Evolutionary conservation across 2,113 vertebrate genomes (phyloP).

Genomic region (Erythrolamprus reginae): DNA sequence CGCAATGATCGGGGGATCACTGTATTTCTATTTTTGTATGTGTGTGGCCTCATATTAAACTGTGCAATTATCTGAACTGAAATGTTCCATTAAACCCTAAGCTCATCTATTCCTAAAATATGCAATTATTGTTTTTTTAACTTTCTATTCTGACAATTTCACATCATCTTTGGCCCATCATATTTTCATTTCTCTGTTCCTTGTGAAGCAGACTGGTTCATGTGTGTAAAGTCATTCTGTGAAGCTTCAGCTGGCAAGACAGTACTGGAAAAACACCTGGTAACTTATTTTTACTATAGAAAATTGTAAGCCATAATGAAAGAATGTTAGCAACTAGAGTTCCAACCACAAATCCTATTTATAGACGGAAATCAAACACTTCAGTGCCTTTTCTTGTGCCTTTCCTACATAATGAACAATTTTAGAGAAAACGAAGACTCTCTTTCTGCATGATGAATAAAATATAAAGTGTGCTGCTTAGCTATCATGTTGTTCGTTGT

Average conservation of each 20-base stretch:
- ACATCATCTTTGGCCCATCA: not conserved
- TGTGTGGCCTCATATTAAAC: too few species aligned
- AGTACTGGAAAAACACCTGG: not conserved
- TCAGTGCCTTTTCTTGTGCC: not conserved
- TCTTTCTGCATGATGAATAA: not conserved
- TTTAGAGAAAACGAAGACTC: not conserved
- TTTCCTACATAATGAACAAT: not conserved
- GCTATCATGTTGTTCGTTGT: not conserved
- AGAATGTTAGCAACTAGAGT: not conserved
- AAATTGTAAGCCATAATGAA: not conserved
- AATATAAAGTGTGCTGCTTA: not conserved
- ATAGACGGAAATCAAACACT: not conserved
- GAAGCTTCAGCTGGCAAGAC: not conserved
- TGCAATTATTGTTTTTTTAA: not conserved
- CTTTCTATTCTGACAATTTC: not conserved
- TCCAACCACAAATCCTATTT: not conserved
- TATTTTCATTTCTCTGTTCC: not conserved
- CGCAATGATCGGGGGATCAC: too few species aligned
- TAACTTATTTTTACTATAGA: not conserved
- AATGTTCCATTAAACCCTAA: not conserved
- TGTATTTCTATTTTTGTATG: too few species aligned
- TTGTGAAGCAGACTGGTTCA: not conserved
- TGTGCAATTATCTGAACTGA: too few species aligned
- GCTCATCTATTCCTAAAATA: not conserved
- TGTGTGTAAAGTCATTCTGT: not conserved